Evolutionary conservation across 1,140 invertebrate species (phyloP).

Genomic region (Nymphalis io): DNA sequence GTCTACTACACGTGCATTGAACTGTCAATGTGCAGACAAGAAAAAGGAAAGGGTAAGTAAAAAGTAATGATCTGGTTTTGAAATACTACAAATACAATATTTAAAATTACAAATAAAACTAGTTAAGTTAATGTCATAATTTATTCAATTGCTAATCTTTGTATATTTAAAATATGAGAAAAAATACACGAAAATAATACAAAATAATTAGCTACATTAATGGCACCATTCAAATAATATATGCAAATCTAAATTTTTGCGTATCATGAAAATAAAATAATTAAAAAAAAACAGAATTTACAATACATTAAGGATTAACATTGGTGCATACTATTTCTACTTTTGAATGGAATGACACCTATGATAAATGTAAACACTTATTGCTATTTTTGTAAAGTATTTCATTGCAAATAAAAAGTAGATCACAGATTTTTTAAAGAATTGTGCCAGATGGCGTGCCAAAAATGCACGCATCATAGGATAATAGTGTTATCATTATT

Average conservation of each 20-base stretch:
- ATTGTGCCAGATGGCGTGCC: constrained; percentile 56
- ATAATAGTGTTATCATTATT: constrained; percentile 35
- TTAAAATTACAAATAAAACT: constrained; percentile 1
- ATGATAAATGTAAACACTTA: constrained; percentile 27
- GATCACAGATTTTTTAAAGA: constrained; percentile 58
- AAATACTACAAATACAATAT: too few relatives aligned
- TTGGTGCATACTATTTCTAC: constrained; percentile 22
- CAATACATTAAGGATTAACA: not conserved
- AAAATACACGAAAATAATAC: constrained; percentile 40
- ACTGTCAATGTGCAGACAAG: too few relatives aligned
- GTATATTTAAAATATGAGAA: constrained; percentile 50
- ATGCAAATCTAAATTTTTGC: not conserved
- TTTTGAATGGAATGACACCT: constrained; percentile 14
- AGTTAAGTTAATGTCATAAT: constrained; percentile 34
- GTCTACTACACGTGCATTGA: too few relatives aligned
- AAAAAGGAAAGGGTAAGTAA: too few relatives aligned
- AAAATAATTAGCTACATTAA: constrained; percentile 44
- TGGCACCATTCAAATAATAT: constrained; percentile 42
- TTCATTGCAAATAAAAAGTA: constrained; percentile 46
- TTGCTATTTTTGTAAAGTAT: constrained; percentile 30
- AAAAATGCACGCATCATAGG: constrained; percentile 30
- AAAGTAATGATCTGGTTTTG: too few relatives aligned
- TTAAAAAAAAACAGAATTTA: not conserved
- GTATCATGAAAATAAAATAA: not conserved
- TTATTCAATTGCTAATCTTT: constrained; percentile 50